A percentile compares a stretch with the other conserved stretches of the same genome.
Conservation (phyloP, 2,888 invertebrate genomes). For the Coremacera marginata region DNA sequence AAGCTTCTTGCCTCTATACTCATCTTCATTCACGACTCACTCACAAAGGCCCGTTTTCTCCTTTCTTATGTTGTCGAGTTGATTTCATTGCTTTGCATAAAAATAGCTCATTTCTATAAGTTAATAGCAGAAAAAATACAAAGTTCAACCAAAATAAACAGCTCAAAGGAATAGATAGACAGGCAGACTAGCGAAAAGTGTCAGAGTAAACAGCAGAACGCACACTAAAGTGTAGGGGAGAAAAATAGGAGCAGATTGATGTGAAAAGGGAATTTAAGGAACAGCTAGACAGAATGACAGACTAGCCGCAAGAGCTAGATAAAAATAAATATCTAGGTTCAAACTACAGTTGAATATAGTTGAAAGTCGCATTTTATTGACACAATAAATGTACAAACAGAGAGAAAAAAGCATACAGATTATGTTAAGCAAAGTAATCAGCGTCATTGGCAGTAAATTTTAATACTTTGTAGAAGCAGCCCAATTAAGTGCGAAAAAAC, state of each 20-base stretch:
- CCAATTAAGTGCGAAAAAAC: too few species aligned
- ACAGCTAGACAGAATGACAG: neutral
- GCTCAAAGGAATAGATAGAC: neutral
- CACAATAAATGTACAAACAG: too few species aligned
- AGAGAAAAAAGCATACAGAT: too few species aligned
- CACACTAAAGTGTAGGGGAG: neutral
- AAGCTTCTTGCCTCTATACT: neutral
- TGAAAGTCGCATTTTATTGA: too few species aligned
- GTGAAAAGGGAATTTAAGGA: neutral
- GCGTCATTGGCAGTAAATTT: neutral
- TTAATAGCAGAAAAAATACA: neutral
- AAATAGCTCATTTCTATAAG: conserved; percentile 22
- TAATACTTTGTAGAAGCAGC: too few species aligned
- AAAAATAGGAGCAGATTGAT: neutral
- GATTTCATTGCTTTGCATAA: conserved; percentile 24
- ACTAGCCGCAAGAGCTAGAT: too few species aligned
- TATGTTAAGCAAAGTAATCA: neutral
- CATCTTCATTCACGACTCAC: neutral
- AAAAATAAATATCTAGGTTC: too few species aligned
- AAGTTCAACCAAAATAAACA: conserved; percentile 1
- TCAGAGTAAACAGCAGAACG: neutral
- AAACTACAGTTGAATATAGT: too few species aligned
- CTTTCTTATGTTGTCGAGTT: neutral
- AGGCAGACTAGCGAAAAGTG: neutral
- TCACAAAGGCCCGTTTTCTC: neutral